Percentiles rank a stretch among this genome's conserved stretches.
Conservation (phyloP, 2,113 vertebrate genomes). For the Aegypius monachus region DNA sequence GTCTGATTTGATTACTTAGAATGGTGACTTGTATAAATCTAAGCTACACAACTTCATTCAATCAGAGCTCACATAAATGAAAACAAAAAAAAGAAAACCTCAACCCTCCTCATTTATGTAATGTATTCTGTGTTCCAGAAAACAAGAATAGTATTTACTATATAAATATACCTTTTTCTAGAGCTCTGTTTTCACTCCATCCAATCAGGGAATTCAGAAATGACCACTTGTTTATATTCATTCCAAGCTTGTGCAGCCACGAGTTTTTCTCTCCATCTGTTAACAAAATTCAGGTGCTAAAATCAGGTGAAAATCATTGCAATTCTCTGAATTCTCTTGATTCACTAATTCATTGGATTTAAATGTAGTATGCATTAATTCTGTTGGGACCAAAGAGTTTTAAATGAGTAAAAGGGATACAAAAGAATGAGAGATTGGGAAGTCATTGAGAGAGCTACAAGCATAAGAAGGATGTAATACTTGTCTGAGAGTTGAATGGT, state of each 20-base stretch:
- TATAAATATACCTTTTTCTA: conserved; percentile 36
- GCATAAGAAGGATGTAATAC: not conserved
- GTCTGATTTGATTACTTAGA: not conserved
- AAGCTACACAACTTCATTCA: not conserved
- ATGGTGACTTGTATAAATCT: not conserved
- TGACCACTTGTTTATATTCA: conserved; percentile 45
- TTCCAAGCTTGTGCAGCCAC: conserved; percentile 33
- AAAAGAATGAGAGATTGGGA: not conserved
- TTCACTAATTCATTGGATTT: not conserved
- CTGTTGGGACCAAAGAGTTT: not conserved
- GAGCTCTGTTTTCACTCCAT: conserved; percentile 9
- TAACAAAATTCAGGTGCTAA: not conserved
- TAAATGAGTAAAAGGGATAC: not conserved
- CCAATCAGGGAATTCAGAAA: conserved; percentile 44
- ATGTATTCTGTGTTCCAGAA: not conserved
- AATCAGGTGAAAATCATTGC: not conserved
- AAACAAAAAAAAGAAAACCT: not conserved
- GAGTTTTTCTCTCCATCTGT: conserved; percentile 16
- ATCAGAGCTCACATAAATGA: not conserved
- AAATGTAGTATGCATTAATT: not conserved
- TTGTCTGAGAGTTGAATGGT: not conserved
- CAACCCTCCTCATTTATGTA: not conserved
- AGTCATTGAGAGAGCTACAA: not conserved
- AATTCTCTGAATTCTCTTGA: not conserved
- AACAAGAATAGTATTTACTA: not conserved